Conservation (phyloP, 2,888 invertebrate genomes). For the Xiphydria camelus region DNA sequence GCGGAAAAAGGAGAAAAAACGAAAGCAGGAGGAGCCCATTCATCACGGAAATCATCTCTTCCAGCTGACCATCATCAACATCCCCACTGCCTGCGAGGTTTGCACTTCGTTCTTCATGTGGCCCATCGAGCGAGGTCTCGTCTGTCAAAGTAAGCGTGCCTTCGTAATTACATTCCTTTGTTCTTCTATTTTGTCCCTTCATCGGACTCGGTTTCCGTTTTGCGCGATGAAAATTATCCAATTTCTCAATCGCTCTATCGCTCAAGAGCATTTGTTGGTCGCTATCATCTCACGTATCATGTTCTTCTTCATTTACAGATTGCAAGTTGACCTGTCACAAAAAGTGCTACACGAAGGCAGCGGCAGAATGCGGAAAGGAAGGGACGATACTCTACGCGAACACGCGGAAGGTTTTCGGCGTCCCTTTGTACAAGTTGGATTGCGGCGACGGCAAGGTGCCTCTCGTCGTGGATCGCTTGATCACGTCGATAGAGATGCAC, state of each 20-base stretch:
- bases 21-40: slow-evolving; percentile 74
- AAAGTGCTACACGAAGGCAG: slow-evolving; percentile 84
- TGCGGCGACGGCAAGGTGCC: slow-evolving; percentile 82
- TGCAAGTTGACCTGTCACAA: slow-evolving; percentile 94
- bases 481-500: slow-evolving; percentile 87
- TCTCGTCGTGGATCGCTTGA: slow-evolving; percentile 82
- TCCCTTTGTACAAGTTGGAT: slow-evolving; percentile 74
- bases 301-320: slow-evolving; percentile 59
- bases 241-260: background rate
- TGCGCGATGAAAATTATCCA: no score
- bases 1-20: slow-evolving; percentile 81
- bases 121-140: slow-evolving; percentile 89
- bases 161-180: slow-evolving; percentile 7
- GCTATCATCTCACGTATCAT: no score
- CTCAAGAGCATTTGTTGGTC: no score
- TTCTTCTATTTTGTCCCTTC: slow-evolving; percentile 45
- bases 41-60: slow-evolving; percentile 83
- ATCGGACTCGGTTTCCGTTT: slow-evolving; percentile 65
- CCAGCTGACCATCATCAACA: slow-evolving; percentile 87
- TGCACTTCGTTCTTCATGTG: slow-evolving; percentile 94
- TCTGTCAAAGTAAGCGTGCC: slow-evolving; percentile 64
- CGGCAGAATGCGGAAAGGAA: slow-evolving; percentile 63
- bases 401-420: slow-evolving; percentile 76
- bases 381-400: slow-evolving; percentile 56
- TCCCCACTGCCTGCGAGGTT: slow-evolving; percentile 94